These are phyloP conservation scores for Leptinotarsa rubiginosa DNA, from an alignment of 2,888 invertebrate species.

Conservation along the genomic window DNA sequence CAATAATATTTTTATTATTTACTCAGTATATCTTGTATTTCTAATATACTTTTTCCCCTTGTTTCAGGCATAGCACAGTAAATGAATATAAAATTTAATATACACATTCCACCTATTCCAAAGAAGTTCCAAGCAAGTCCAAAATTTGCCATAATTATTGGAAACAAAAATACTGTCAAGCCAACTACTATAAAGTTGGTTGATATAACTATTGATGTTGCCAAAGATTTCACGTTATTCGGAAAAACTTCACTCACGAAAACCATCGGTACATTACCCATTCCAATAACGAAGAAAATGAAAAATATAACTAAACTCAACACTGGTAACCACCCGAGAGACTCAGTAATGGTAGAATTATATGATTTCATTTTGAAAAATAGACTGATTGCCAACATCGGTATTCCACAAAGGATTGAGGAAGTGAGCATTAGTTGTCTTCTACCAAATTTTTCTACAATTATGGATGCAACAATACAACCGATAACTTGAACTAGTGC, in stretches of 20 bases:
- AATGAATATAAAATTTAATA: constrained; percentile 45
- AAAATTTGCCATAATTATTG: constrained; percentile 44
- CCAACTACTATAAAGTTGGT: constrained; percentile 42
- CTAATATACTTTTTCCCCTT: constrained; percentile 49
- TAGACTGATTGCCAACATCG: constrained; percentile 53
- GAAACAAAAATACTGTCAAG: constrained; percentile 48
- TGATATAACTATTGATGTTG: constrained; percentile 66
- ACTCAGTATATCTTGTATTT: constrained; percentile 44
- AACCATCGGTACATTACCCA: constrained; percentile 84
- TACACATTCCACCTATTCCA: constrained; percentile 45
- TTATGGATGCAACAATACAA: constrained; percentile 78
- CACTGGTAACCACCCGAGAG: constrained; percentile 77
- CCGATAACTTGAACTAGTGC: constrained; percentile 80
- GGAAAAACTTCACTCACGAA: constrained; percentile 86
- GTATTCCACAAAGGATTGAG: constrained; percentile 73
- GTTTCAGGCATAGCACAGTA: constrained; percentile 51
- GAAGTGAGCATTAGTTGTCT: constrained; percentile 74
- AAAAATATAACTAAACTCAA: constrained; percentile 77
- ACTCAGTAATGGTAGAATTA: constrained; percentile 45
- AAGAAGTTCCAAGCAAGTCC: constrained; percentile 51
- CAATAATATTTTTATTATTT: not conserved
- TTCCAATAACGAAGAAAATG: constrained; percentile 75
- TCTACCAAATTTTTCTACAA: constrained; percentile 82
- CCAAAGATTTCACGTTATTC: constrained; percentile 74
- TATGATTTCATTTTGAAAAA: constrained; percentile 43